phyloP scores from a whole-genome alignment of 2,888 invertebrate species.

The Drosophila dives region DNA sequence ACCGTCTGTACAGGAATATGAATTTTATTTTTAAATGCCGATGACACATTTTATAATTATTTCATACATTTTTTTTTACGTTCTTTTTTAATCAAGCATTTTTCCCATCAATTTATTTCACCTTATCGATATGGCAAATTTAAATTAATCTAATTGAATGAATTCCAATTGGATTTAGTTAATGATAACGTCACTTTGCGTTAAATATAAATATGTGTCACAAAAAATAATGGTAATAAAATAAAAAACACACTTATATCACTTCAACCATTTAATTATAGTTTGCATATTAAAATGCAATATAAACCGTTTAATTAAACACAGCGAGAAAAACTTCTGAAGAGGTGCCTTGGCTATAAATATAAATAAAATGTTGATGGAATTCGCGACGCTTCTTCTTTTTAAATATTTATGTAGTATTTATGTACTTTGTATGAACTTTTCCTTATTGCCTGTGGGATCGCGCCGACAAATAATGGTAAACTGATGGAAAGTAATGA shows the following conservation, averaged over 20 bases:
- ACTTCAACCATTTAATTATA: background rate
- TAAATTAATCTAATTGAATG: background rate
- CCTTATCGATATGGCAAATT: conserved; percentile 7
- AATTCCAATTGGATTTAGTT: background rate
- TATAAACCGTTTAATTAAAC: conserved; percentile 5
- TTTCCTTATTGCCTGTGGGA: conserved; percentile 9
- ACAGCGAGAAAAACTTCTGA: background rate
- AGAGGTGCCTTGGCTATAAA: background rate
- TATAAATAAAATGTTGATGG: background rate
- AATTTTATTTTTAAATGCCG: background rate
- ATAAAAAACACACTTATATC: background rate
- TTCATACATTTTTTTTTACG: background rate
- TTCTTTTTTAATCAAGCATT: no score
- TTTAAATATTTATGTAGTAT: background rate
- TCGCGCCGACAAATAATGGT: conserved; percentile 31
- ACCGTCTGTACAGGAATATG: background rate
- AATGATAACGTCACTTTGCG: background rate
- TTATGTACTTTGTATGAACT: background rate
- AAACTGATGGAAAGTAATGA: conserved; percentile 40
- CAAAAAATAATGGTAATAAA: background rate
- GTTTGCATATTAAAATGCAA: background rate
- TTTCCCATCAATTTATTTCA: background rate
- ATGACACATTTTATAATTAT: background rate
- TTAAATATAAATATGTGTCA: background rate
- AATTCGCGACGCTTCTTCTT: background rate